These are phyloP conservation scores for Bergia puertoricense DNA, from an alignment of 92 coral and sea anemone genomes.

Conservation along the genomic window DNA sequence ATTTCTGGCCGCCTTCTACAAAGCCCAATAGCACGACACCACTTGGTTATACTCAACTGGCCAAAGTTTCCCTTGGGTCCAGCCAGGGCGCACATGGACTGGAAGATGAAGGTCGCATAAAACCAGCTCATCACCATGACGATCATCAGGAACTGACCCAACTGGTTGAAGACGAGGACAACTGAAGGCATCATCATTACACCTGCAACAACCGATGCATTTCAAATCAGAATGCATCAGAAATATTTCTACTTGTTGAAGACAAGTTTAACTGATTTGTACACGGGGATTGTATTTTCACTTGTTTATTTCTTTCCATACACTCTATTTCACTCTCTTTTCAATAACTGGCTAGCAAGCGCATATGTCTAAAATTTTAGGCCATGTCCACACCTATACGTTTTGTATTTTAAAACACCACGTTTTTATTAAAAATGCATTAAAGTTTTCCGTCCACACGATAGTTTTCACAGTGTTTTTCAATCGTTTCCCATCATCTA, in stretches of 20 bases:
- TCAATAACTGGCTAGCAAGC: too few species aligned
- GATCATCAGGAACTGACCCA: conserved; percentile 94
- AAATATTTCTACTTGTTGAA: too few species aligned
- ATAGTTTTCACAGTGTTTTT: too few species aligned
- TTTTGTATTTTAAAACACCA: too few species aligned
- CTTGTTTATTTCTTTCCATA: not conserved
- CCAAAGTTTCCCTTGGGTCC: conserved; percentile 92
- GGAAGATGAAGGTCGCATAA: conserved; percentile 86
- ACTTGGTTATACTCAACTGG: conserved; percentile 70
- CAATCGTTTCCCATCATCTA: too few species aligned
- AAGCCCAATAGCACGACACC: conserved; percentile 37
- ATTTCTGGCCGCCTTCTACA: conserved; percentile 50
- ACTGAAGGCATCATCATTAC: conserved; percentile 89
- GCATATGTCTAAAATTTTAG: too few species aligned
- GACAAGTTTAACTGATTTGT: not conserved
- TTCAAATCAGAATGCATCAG: not conserved
- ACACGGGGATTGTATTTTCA: not conserved
- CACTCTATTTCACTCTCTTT: too few species aligned
- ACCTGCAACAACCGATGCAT: conserved; percentile 52
- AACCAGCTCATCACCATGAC: conserved; percentile 95
- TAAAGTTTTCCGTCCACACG: too few species aligned
- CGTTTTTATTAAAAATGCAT: too few species aligned
- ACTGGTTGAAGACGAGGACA: conserved; percentile 88
- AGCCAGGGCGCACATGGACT: conserved; percentile 77
- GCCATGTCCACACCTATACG: too few species aligned